Percentiles rank a stretch among this genome's conserved stretches.
phyloP scores from a whole-genome alignment of 2,888 invertebrate genomes.

The Rotaria macrura region DNA sequence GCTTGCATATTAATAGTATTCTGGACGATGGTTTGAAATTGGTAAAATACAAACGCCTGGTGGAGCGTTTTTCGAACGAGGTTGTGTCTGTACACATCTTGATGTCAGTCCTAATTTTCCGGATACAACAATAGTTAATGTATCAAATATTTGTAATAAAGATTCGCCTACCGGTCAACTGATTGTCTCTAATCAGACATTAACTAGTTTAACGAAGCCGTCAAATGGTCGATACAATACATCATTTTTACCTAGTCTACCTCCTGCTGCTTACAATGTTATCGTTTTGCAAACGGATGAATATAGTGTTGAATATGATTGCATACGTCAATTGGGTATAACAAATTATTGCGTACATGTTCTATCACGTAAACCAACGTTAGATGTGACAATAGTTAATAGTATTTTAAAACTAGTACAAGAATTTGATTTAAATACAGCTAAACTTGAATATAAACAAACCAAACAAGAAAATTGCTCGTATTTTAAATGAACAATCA shows the following conservation, averaged over 20 bases:
- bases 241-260: conserved; percentile 34
- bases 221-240: background rate
- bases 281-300: conserved; percentile 38
- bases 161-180: conserved; percentile 37
- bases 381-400: conserved; percentile 35
- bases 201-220: background rate
- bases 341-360: conserved; percentile 41
- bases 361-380: conserved; percentile 37
- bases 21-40: conserved; percentile 40
- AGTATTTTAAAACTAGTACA: conserved; percentile 33
- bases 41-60: conserved; percentile 40
- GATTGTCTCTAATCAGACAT: conserved; percentile 38
- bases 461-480: background rate
- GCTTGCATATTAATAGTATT: conserved; percentile 32
- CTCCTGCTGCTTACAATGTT: conserved; percentile 29
- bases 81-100: conserved; percentile 40
- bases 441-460: background rate
- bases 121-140: conserved; percentile 37
- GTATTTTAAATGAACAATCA: background rate
- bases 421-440: background rate
- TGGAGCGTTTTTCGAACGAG: conserved; percentile 39
- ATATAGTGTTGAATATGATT: conserved; percentile 40
- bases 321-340: conserved; percentile 36
- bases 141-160: conserved; percentile 39
- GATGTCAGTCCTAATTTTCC: conserved; percentile 36